Percentiles rank a stretch among this genome's conserved stretches.
phyloP scores from a whole-genome alignment of 1,140 invertebrate species.

The Steinernema feltiae region DNA sequence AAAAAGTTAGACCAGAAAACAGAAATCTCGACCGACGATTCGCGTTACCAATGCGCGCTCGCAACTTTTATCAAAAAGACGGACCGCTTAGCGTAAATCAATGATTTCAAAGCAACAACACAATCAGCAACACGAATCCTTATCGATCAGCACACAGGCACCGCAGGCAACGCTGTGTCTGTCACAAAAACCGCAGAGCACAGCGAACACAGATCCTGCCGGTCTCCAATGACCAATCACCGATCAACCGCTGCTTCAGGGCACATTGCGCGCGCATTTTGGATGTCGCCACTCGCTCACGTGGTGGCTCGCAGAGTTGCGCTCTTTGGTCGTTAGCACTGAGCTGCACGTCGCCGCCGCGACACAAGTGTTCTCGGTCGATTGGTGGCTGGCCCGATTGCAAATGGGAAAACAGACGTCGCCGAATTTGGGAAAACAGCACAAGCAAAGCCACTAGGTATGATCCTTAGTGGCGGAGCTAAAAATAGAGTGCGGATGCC shows the following conservation, averaged over 20 bases:
- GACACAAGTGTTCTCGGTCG: not conserved
- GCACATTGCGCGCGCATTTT: not conserved
- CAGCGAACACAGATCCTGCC: too few species aligned
- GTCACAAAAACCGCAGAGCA: too few species aligned
- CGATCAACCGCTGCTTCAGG: not conserved
- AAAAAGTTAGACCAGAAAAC: too few species aligned
- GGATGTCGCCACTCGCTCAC: not conserved
- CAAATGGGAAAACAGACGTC: not conserved
- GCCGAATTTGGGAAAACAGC: not conserved
- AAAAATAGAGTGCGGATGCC: not conserved
- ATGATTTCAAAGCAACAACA: too few species aligned
- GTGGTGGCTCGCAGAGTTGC: not conserved
- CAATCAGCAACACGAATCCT: too few species aligned
- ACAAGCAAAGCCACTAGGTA: not conserved
- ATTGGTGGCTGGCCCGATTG: not conserved
- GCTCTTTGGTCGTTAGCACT: not conserved
- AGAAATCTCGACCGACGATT: too few species aligned
- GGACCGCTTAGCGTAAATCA: too few species aligned
- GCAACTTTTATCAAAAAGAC: too few species aligned
- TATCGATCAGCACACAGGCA: too few species aligned
- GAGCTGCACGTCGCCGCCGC: not conserved
- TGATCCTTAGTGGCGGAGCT: not conserved
- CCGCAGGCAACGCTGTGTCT: too few species aligned
- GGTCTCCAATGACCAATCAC: too few species aligned
- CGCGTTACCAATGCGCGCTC: too few species aligned